Evolutionary conservation across 1,140 invertebrate species (phyloP).

Genomic region (Caenorhabditis tropicalis): DNA sequence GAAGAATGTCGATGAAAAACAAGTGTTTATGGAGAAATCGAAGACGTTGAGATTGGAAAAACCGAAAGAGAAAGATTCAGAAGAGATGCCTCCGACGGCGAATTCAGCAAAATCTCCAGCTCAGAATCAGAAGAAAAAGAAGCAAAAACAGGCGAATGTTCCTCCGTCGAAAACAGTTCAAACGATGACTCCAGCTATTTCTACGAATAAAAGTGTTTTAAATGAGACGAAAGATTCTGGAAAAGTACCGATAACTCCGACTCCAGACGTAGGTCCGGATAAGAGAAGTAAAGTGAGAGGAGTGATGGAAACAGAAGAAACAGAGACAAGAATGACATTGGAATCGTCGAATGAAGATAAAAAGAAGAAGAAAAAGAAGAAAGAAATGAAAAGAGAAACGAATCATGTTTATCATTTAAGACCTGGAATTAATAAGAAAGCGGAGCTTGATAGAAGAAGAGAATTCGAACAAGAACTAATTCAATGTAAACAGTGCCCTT

Average conservation of each 20-base stretch:
- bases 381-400: background rate
- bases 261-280: background rate
- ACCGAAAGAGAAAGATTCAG: background rate
- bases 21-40: background rate
- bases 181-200: background rate
- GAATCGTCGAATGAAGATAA: background rate
- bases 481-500: too few relatives aligned
- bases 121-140: background rate
- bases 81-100: background rate
- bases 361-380: background rate
- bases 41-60: background rate
- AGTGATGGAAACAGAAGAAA: background rate
- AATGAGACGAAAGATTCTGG: background rate
- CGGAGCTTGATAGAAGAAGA: background rate
- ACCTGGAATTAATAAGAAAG: background rate
- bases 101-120: background rate
- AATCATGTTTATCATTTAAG: background rate
- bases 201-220: background rate
- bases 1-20: background rate
- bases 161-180: background rate
- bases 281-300: background rate
- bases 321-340: background rate
- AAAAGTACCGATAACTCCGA: background rate
- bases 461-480: slow-evolving; percentile 3
- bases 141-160: background rate